Base-by-base conservation (phyloP, 2,888 invertebrate species). In the Tipula unca region DNA sequence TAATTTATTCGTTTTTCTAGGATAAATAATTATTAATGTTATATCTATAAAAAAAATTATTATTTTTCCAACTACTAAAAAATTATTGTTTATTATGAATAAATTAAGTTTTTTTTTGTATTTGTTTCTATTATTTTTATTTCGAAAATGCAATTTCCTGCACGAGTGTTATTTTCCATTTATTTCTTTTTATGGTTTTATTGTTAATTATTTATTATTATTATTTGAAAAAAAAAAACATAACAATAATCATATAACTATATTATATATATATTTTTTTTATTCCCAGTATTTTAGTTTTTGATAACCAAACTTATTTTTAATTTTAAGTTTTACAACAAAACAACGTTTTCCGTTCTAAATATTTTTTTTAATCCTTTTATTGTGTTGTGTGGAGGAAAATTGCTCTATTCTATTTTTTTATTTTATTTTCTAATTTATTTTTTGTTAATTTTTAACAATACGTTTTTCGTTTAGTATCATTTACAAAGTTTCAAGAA, bases 61-160 rank as follows among this genome's bases (percentile, higher is more conserved):
- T 48, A 42, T n/a, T 32, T 48, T 25, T 69, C 69, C 17, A 69
- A 69, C 69, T 69, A 25, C 69, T 69, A 69, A 69, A 69, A n/a
- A 69, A 69, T 25, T 8, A 69, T 69, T 69, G 17, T 54, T 54
- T 54, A 69, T 69, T 69, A 69, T 69, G 25, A 69, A 69, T 69
- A 69, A 36, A 84, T 35, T 36, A 84, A 36, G 36, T 13, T 84
- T 84, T 36, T 36, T 35, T 84, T n/a, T 82, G n/a, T n/a, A n/a
- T 32, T 29, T n/a, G n/a, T 84, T 69, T 84, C 20, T 39, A 39
- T 36, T 39, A 25, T 36, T 39, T 35, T 39, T 84, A 10, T 36
- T 84, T 84, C 36, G 20, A 36, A 84, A 36, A 84, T 85, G 85
- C 85, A 85, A 83, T 85, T 85, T 85, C 85, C 85, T 85, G 85